phyloP scores from a whole-genome alignment of 2,797 vertebrate genomes.

The Tangara arthus region DNA sequence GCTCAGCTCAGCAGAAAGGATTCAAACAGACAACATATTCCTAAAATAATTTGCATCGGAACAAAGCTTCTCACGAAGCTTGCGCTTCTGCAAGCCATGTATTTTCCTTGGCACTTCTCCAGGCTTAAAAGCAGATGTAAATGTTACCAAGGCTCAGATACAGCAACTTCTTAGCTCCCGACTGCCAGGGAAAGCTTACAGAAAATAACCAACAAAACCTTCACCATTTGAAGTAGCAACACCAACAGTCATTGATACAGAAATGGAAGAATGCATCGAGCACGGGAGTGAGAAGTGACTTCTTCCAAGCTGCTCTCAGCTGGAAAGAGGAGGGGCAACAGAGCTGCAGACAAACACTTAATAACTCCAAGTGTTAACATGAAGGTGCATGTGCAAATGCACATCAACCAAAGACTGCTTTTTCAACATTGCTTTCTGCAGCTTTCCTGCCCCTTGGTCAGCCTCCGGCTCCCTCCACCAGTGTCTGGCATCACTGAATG shows the following conservation, averaged over 20 bases:
- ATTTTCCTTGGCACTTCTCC: constrained; percentile 36
- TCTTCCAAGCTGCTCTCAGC: background rate
- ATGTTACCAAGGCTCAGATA: constrained; percentile 5
- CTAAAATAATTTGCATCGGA: background rate
- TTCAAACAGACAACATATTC: background rate
- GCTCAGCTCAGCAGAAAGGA: background rate
- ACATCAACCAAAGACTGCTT: background rate
- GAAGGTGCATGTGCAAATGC: background rate
- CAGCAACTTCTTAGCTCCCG: background rate
- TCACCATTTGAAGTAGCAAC: background rate
- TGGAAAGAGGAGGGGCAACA: background rate
- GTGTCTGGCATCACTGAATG: background rate
- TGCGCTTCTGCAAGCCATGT: constrained; percentile 28
- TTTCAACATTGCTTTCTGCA: background rate
- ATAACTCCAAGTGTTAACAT: background rate
- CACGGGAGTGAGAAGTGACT: background rate
- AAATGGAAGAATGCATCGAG: background rate
- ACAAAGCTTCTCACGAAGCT: constrained; percentile 24
- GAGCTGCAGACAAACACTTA: background rate
- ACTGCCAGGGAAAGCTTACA: background rate
- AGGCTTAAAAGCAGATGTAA: constrained; percentile 44
- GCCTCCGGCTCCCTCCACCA: background rate
- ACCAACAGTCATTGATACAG: background rate
- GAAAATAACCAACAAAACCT: constrained; percentile 14
- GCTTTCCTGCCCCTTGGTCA: background rate